Evolutionary conservation across 2,797 vertebrate species (phyloP), one percentile per base, ranked within the genome.

Genomic region (Lutjanus argentimaculatus): DNA sequence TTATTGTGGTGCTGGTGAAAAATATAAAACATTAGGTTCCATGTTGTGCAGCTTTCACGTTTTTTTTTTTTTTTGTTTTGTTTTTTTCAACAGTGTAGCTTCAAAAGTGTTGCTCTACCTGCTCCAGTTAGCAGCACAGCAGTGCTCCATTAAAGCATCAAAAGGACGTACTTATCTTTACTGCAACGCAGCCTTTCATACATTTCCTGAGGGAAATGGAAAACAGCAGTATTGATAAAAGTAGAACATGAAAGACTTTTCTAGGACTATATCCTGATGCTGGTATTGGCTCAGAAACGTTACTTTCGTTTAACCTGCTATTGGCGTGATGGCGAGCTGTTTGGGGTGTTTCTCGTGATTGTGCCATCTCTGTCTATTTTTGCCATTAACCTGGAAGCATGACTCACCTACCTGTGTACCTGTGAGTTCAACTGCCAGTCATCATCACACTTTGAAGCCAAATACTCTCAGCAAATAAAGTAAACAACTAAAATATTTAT

Each of bases 401-500:
- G 4, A 15, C 58, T 62, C 40, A 21, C 51, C 48, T 21, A 45
- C 19, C 51, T 21, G 13, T 9, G 1, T 57, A 42, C 53, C 42
- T 9, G 15, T 5, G 43, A 65, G 22, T 62, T 55, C 42, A 74
- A 17, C 4, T 12, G 5, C 21, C 16, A 57, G 7, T 52, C 30
- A 52, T 62, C 55, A 57, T 52, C 46, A 68, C 77, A 85, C 14
- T 86, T 58, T 79, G n/a, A 82, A 80, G 68, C 42, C 69, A 92
- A 85, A 84, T 59, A 85, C 59, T 64, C 73, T 81, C 82, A 86
- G 82, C 71, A 73, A 84, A 83, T 92, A 94, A 93, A 93, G 88
- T 93, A 95, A 94, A 94, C 93, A 94, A 95, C 91, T 93, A 82
- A 96, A 95, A 92, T 93, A 92, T 95, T 95, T 95, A 96, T 95